Evolutionary conservation across 2,797 vertebrate species (phyloP).

Genomic region (Coracias cyanogaster): DNA sequence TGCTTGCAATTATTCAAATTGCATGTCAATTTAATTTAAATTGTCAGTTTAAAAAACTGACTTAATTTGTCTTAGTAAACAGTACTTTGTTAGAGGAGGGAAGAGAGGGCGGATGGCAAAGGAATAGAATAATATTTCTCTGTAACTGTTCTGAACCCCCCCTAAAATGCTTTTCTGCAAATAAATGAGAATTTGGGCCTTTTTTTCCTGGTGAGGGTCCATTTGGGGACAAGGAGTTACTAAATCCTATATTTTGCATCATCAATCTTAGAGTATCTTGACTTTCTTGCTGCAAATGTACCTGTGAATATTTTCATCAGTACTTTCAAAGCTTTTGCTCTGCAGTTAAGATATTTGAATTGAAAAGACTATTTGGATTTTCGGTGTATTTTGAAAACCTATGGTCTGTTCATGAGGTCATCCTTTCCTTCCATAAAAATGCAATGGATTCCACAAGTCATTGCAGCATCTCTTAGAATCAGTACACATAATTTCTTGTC

Average conservation of each 20-base stretch:
- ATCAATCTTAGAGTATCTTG: fast-evolving
- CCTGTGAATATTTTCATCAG: neutral
- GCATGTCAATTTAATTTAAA: neutral
- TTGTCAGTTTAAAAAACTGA: neutral
- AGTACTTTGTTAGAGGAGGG: neutral
- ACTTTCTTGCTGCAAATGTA: neutral
- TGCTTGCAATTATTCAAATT: neutral
- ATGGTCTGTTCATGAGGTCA: neutral
- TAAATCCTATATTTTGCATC: neutral
- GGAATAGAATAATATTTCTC: neutral
- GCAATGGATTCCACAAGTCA: neutral
- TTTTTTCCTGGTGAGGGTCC: neutral
- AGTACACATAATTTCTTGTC: neutral
- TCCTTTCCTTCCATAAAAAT: neutral
- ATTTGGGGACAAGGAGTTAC: neutral
- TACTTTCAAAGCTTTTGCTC: neutral
- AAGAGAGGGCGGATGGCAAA: neutral
- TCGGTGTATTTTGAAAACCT: neutral
- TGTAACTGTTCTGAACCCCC: neutral
- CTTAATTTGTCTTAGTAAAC: neutral
- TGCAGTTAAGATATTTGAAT: neutral
- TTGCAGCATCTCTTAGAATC: neutral
- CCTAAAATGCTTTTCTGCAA: neutral
- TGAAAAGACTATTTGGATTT: neutral
- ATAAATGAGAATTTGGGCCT: neutral